Evolutionary conservation across 2,888 invertebrate species (phyloP).

Genomic region (Aphidoletes aphidimyza): DNA sequence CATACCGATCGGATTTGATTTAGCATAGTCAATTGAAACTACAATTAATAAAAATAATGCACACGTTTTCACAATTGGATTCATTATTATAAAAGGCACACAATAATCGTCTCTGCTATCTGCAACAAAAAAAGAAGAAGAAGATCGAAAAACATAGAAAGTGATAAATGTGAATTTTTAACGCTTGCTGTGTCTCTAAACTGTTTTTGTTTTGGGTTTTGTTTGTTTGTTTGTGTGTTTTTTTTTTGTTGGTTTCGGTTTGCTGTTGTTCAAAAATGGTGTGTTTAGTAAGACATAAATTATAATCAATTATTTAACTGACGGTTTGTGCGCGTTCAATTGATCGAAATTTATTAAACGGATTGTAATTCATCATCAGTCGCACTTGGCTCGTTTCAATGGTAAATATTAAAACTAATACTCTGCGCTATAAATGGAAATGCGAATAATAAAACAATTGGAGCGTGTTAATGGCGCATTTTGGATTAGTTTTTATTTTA

Average conservation of each 20-base stretch:
- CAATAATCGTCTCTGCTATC: not conserved
- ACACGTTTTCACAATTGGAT: slow-evolving; percentile 23
- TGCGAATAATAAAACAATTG: slow-evolving; percentile 20
- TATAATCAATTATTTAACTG: not conserved
- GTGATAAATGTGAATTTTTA: no score
- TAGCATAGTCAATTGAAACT: slow-evolving; percentile 59
- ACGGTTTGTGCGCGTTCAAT: not conserved
- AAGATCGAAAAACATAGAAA: not conserved
- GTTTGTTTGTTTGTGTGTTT: no score
- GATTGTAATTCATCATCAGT: not conserved
- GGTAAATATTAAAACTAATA: no score
- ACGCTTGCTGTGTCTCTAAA: no score
- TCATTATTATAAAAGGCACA: slow-evolving; percentile 52
- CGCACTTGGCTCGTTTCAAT: no score
- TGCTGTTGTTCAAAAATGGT: not conserved
- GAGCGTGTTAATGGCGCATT: not conserved
- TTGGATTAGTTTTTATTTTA: not conserved
- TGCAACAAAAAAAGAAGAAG: not conserved
- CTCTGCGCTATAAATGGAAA: not conserved
- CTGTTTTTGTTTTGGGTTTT: no score
- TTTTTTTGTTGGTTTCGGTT: no score
- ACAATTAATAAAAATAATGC: slow-evolving; percentile 20
- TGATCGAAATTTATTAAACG: not conserved
- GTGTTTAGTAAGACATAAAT: not conserved
- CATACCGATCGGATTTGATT: slow-evolving; percentile 59